phyloP scores from a whole-genome alignment of 2,113 vertebrate species.

The Pelvicachromis taeniatus region DNA sequence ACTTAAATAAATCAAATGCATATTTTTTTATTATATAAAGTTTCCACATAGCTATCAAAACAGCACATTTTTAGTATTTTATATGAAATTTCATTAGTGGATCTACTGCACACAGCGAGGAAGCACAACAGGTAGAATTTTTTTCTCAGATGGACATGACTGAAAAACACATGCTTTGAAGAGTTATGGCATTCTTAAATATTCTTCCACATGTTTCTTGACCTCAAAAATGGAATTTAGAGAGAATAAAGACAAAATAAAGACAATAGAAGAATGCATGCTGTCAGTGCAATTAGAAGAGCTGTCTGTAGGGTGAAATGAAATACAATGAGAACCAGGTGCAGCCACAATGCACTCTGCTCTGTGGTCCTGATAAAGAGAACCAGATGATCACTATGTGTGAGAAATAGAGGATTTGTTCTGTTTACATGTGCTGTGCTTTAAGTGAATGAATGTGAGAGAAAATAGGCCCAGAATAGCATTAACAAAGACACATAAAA shows the following conservation, averaged over 20 bases:
- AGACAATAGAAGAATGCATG: background rate
- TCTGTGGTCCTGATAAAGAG: conserved; percentile 34
- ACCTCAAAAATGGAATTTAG: background rate
- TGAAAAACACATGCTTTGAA: background rate
- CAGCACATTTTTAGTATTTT: background rate
- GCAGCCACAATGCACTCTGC: conserved; percentile 35
- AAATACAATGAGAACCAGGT: conserved; percentile 39
- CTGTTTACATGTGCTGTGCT: background rate
- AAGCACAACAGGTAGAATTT: background rate
- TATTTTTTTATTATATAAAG: background rate
- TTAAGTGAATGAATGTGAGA: background rate
- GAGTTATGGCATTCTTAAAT: background rate
- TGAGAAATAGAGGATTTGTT: background rate
- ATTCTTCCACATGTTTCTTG: background rate
- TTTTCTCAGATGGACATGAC: background rate
- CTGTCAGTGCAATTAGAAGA: conserved; percentile 8
- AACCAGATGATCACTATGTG: conserved; percentile 50
- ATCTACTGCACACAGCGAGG: background rate
- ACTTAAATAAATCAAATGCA: background rate
- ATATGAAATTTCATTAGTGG: background rate
- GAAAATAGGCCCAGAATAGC: background rate
- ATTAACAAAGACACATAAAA: background rate
- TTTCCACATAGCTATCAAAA: background rate
- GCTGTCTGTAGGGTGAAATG: background rate
- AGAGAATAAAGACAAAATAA: background rate